Conservation (phyloP, 2,113 vertebrate genomes). For the Osmerus mordax region DNA sequence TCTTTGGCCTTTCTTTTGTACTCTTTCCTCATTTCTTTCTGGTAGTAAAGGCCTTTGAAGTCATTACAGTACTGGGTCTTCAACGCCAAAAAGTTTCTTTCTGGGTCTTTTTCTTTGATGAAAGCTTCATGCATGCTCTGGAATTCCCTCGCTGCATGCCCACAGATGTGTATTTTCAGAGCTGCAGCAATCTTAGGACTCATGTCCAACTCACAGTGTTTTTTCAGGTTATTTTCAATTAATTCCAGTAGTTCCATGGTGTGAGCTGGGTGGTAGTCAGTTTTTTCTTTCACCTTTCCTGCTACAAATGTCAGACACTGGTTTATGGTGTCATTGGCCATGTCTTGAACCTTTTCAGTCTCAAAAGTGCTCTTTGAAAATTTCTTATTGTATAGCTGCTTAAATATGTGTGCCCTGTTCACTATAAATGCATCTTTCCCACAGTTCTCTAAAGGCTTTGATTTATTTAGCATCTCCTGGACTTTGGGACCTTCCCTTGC, state of each 20-base stretch:
- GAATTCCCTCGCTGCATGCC: conserved; percentile 24
- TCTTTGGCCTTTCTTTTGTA: no score
- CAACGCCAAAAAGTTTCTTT: conserved; percentile 13
- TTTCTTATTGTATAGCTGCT: rapidly evolving
- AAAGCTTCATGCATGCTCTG: conserved; percentile 37
- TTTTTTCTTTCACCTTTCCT: background rate
- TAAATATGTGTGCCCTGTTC: no score
- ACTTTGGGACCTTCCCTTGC: conserved; percentile 1
- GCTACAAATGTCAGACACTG: conserved; percentile 4
- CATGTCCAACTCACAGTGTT: conserved; percentile 5
- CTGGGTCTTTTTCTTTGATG: conserved; percentile 30
- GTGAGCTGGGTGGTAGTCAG: conserved; percentile 31
- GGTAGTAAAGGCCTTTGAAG: conserved; percentile 30
- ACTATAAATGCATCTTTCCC: conserved; percentile 12
- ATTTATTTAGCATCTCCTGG: background rate
- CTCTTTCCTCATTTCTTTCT: no score
- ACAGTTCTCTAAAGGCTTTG: conserved; percentile 1
- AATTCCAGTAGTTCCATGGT: conserved; percentile 22
- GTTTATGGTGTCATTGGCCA: background rate
- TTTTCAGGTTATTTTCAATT: conserved; percentile 12
- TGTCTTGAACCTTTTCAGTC: rapidly evolving
- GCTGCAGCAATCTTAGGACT: background rate
- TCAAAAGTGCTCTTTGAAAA: rapidly evolving
- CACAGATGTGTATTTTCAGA: conserved; percentile 45
- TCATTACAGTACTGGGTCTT: conserved; percentile 30